These are phyloP conservation scores for Chaunax sp. DNA, from an alignment of 2,797 vertebrate species.

Conservation along the genomic window DNA sequence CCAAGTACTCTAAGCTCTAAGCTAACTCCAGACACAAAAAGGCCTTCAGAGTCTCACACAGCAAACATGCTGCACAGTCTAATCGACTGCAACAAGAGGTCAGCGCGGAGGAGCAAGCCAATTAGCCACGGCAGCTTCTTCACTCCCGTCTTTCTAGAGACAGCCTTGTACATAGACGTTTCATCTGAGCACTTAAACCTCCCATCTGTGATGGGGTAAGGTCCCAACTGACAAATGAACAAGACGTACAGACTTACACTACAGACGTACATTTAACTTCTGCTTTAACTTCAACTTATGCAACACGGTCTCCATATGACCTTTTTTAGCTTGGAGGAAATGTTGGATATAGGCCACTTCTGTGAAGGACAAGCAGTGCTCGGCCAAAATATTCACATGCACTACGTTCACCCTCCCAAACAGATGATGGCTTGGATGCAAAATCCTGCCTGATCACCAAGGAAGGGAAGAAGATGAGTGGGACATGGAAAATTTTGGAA, in stretches of 20 bases:
- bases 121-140: conserved; percentile 53
- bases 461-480: background rate
- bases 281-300: conserved; percentile 29
- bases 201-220: conserved; percentile 21
- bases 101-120: conserved; percentile 52
- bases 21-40: conserved; percentile 23
- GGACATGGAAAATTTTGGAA: background rate
- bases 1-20: background rate
- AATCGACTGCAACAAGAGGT: conserved; percentile 58
- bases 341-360: conserved; percentile 29
- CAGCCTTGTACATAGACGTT: background rate
- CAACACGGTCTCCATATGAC: conserved; percentile 32
- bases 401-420: background rate
- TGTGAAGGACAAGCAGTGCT: conserved; percentile 16
- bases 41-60: conserved; percentile 21
- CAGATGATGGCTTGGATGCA: background rate
- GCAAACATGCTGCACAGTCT: conserved; percentile 33
- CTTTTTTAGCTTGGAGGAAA: conserved; percentile 26
- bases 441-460: background rate
- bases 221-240: conserved; percentile 33
- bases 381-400: conserved; percentile 21
- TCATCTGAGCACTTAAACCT: conserved; percentile 30
- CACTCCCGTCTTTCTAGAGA: conserved; percentile 28
- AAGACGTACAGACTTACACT: conserved; percentile 15
- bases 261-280: conserved; percentile 43